phyloP scores from a whole-genome alignment of 2,113 vertebrate species.

The Naja naja region DNA sequence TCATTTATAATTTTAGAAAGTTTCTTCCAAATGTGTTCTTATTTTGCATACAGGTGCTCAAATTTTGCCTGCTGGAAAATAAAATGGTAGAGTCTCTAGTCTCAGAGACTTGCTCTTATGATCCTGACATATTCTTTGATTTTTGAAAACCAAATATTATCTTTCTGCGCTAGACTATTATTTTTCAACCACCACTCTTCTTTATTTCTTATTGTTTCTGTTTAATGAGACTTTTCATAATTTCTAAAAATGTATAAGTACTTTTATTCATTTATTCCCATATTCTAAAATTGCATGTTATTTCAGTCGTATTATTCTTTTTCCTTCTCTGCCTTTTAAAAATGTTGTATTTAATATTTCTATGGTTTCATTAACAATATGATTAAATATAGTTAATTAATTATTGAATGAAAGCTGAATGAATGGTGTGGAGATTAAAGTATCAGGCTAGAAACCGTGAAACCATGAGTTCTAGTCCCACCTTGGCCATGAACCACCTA shows the following conservation, averaged over 20 bases:
- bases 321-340: background rate
- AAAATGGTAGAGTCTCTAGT: too few species aligned
- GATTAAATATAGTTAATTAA: background rate
- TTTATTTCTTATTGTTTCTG: background rate
- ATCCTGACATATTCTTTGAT: background rate
- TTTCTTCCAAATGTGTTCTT: background rate
- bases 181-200: background rate
- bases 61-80: background rate
- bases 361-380: background rate
- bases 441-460: background rate
- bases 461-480: background rate
- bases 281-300: accelerated
- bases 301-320: background rate
- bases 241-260: accelerated
- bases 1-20: background rate
- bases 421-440: background rate
- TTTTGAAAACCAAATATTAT: background rate
- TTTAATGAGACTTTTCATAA: background rate
- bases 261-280: background rate
- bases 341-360: background rate
- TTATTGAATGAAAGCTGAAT: background rate
- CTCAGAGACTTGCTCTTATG: background rate
- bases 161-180: background rate
- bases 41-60: background rate
- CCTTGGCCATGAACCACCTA: background rate